Evolutionary conservation across 1,140 invertebrate species (phyloP), one percentile per base, ranked within the genome.

Genomic region (Zaprionus nigranus): DNA sequence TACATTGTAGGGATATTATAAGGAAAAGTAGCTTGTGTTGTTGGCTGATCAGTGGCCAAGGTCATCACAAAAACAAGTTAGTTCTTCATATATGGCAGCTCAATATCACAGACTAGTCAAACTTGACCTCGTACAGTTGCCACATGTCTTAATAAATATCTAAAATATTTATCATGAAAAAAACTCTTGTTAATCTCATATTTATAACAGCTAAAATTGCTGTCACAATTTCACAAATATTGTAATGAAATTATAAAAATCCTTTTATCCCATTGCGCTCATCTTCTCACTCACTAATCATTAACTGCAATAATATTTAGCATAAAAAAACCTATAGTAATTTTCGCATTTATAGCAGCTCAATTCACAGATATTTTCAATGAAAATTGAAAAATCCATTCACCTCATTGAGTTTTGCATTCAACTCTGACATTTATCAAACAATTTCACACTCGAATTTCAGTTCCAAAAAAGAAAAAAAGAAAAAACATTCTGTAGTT

Each of bases 391-490:
- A 20, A 51, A 51, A 51, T 51, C 46, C 46, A 13, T 51, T 22
- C 46, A 24, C 20, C 20, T 51, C 46, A 51, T 51, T 51, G 46
- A 51, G 46, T 24, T 51, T 17, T 5, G 17, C 7, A 22, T 11
- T 20, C 46, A 9, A 6, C 17, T 49, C 20, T 22, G 46, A 51
- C 40, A 46, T 51, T 51, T 51, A 51, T 51, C 46, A 51, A 51
- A 51, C 46, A 51, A 51, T 51, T 51, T 51, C 12, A 51, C 46
- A 51, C 46, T 51, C 20, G 46, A 51, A 51, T 24, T 24, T 51
- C 46, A 46, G 40, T 46, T 46, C 15, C 7, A 46, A 46, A 46
- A 15, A 15, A 22, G 2, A 22, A 12, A 30, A 28, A 30, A 30
- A 30, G 2, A 4, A 36, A 36, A 43, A 17, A 43, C 40, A 43